Conservation (phyloP, 2,797 vertebrate genomes). For the Carcharodon carcharias region DNA sequence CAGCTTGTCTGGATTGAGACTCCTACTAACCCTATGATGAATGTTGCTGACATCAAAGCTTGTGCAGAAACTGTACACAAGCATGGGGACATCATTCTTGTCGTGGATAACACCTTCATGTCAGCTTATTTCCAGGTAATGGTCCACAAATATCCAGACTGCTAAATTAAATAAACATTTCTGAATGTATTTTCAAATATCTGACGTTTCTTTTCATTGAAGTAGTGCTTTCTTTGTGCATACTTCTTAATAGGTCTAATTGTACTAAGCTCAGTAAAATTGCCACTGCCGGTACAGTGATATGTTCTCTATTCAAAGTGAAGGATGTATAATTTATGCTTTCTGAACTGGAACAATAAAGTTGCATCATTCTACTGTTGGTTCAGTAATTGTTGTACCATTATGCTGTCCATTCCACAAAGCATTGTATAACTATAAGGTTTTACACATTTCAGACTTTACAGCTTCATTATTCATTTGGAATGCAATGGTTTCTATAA, state of each 20-base stretch:
- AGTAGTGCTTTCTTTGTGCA: background rate
- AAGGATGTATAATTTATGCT: background rate
- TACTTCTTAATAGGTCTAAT: background rate
- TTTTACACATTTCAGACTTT: background rate
- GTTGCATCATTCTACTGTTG: background rate
- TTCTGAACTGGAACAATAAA: background rate
- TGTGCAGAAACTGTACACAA: conserved; percentile 67
- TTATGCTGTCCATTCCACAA: no score
- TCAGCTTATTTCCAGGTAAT: conserved; percentile 90
- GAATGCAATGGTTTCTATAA: background rate
- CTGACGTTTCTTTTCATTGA: background rate
- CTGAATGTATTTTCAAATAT: background rate
- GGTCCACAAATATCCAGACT: background rate
- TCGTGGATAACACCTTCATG: conserved; percentile 93
- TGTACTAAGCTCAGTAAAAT: background rate
- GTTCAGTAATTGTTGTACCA: no score
- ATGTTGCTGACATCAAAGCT: conserved; percentile 73
- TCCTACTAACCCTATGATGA: conserved; percentile 81
- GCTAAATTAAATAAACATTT: background rate
- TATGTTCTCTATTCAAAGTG: no score
- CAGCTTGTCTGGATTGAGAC: conserved; percentile 91
- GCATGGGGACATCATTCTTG: conserved; percentile 69
- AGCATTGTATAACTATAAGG: background rate
- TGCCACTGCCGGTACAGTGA: background rate
- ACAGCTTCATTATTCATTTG: background rate